phyloP scores from a whole-genome alignment of 1,140 invertebrate species.

The Portunus trituberculatus region DNA sequence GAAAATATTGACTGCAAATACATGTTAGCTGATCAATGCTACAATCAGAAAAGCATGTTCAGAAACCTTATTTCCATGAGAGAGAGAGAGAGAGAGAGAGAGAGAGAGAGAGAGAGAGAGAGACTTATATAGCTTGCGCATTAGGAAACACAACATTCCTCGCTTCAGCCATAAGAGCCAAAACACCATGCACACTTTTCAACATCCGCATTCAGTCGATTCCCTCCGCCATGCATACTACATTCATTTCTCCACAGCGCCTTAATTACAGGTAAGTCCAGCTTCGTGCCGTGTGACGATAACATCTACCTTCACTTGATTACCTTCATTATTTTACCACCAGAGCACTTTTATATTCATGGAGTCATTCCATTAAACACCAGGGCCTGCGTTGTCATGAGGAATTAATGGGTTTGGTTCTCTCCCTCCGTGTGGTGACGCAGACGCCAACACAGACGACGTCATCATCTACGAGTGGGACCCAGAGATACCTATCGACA shows the following conservation, averaged over 20 bases:
- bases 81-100: neutral
- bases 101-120: conserved; percentile 50
- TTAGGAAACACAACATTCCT: neutral
- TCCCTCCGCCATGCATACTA: too few relatives aligned
- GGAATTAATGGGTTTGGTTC: neutral
- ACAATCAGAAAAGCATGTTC: too few relatives aligned
- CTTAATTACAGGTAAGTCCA: neutral
- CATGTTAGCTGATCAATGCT: too few relatives aligned
- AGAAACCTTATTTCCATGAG: neutral
- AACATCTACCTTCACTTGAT: neutral
- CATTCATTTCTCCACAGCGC: too few relatives aligned
- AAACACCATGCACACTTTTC: neutral
- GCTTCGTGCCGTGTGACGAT: neutral
- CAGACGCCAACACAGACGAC: conserved; percentile 76
- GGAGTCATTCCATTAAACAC: too few relatives aligned
- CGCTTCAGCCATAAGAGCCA: neutral
- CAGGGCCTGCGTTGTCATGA: neutral
- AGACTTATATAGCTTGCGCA: neutral
- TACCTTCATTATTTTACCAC: conserved; percentile 6
- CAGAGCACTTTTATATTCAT: too few relatives aligned
- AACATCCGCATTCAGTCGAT: too few relatives aligned
- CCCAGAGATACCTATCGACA: conserved; percentile 39
- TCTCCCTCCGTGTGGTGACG: neutral
- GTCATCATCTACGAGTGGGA: conserved; percentile 74
- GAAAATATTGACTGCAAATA: too few relatives aligned